Conservation (phyloP, 2,113 vertebrate species). For the Psilopsiagon aurifrons region DNA sequence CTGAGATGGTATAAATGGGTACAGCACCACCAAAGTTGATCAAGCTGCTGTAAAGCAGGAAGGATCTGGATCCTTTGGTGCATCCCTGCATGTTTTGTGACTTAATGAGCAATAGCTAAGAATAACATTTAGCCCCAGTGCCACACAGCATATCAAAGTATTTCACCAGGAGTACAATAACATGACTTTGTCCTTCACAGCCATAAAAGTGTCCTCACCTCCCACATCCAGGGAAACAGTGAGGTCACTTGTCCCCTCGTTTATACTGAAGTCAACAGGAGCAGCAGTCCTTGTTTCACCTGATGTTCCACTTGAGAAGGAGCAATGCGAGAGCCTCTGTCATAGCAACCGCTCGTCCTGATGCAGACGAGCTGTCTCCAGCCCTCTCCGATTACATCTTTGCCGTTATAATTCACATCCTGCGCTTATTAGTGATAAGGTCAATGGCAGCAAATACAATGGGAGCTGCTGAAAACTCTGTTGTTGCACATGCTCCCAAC, state of each 20-base stretch:
- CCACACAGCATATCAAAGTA: neutral
- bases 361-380: slow-evolving; percentile 67
- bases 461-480: slow-evolving; percentile 48
- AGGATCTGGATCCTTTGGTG: neutral
- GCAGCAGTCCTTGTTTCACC: neutral
- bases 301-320: slow-evolving; percentile 27
- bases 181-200: neutral
- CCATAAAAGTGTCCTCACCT: neutral
- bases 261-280: neutral
- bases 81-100: neutral
- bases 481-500: slow-evolving; percentile 30
- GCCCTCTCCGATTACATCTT: slow-evolving; percentile 57
- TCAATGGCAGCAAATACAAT: slow-evolving; percentile 63
- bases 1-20: neutral
- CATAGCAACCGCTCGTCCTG: slow-evolving; percentile 27
- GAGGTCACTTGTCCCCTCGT: neutral
- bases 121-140: neutral
- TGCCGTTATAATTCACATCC: slow-evolving; percentile 56
- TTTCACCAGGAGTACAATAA: neutral
- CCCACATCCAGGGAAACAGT: neutral
- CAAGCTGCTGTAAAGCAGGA: neutral
- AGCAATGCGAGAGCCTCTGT: neutral
- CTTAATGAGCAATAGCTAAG: slow-evolving; percentile 2
- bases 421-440: slow-evolving; percentile 52
- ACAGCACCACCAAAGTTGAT: neutral